phyloP scores from a whole-genome alignment of 2,797 vertebrate species.

The Australoheros facetus region DNA sequence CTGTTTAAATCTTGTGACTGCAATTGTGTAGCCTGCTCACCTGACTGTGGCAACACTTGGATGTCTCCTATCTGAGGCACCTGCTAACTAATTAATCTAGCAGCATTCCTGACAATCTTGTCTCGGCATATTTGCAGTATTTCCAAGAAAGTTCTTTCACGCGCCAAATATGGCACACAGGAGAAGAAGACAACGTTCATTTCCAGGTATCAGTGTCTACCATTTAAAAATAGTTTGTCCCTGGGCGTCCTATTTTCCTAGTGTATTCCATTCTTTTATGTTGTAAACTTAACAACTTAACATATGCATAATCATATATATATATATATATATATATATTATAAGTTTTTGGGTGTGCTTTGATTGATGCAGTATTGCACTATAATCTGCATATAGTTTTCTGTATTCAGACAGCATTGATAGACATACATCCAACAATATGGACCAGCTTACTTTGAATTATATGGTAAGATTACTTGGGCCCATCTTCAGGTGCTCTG shows the following conservation, averaged over 20 bases:
- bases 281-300: neutral
- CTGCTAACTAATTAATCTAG: constrained; percentile 1
- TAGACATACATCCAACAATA: constrained; percentile 50
- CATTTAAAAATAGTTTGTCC: neutral
- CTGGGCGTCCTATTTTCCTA: neutral
- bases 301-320: no score
- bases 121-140: neutral
- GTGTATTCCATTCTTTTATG: neutral
- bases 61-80: constrained; percentile 32
- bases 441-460: constrained; percentile 79
- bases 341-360: neutral
- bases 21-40: neutral
- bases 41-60: neutral
- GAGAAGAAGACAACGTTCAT: constrained; percentile 39
- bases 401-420: constrained; percentile 51
- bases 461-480: constrained; percentile 79
- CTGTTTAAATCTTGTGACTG: neutral
- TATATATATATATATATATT: no score
- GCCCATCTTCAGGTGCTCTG: neutral
- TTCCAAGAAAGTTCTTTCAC: neutral
- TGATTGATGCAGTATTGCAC: neutral
- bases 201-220: constrained; percentile 41
- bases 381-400: neutral
- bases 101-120: no score
- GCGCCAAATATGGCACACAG: constrained; percentile 41